phyloP scores from a whole-genome alignment of 2,113 vertebrate genomes.

The Caranx ignobilis region DNA sequence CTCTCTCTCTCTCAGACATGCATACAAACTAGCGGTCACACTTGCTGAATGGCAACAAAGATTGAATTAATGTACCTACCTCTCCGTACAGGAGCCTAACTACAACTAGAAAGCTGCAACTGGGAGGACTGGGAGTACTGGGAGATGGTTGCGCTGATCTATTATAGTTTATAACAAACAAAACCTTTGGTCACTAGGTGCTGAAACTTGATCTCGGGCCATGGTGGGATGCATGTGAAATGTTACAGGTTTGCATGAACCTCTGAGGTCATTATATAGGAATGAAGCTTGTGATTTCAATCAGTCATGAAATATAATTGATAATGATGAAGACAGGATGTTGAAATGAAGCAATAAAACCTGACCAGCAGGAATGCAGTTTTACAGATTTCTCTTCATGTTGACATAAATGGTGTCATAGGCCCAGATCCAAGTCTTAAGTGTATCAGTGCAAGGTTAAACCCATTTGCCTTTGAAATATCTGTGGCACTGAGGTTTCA shows the following conservation, averaged over 20 bases:
- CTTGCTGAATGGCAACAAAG: constrained; percentile 44
- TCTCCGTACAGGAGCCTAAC: constrained; percentile 2
- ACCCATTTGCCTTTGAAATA: constrained; percentile 4
- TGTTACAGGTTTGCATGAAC: neutral
- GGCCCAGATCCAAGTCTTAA: constrained; percentile 16
- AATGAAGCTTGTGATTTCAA: constrained; percentile 6
- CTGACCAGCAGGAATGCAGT: neutral
- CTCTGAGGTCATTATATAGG: constrained; percentile 10
- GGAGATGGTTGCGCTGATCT: neutral
- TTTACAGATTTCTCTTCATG: constrained; percentile 2
- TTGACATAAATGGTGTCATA: constrained; percentile 16
- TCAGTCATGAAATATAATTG: constrained; percentile 11
- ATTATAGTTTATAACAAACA: constrained; percentile 10
- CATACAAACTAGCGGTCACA: constrained; percentile 57
- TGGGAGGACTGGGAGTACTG: neutral
- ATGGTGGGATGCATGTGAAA: constrained; percentile 26
- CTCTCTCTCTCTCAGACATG: constrained; percentile 34
- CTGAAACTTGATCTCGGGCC: constrained; percentile 29
- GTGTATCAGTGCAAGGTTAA: neutral
- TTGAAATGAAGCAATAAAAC: constrained; percentile 20
- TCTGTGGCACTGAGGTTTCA: constrained; percentile 52
- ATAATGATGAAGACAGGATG: constrained; percentile 2
- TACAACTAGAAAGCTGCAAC: neutral
- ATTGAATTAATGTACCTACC: constrained; percentile 37
- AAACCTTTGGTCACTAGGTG: constrained; percentile 14